Evolutionary conservation across 2,797 vertebrate species (phyloP).

Genomic region (Heliangelus exortis): DNA sequence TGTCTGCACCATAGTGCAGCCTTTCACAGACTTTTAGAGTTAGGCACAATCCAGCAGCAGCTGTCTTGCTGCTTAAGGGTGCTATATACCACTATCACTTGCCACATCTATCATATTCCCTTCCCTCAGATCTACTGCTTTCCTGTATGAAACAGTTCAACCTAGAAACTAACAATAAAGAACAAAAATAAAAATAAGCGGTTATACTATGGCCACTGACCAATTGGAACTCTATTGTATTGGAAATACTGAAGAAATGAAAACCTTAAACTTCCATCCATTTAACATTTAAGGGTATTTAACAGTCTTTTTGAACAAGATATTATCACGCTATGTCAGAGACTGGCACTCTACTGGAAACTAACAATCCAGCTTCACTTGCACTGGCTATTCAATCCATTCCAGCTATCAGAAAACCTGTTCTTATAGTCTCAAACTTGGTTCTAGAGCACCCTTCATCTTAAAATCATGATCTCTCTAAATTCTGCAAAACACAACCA

Average conservation of each 20-base stretch:
- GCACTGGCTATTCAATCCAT: neutral
- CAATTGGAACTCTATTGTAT: neutral
- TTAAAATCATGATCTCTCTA: fast-evolving
- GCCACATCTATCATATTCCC: fast-evolving
- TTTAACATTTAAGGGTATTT: neutral
- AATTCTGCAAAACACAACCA: neutral
- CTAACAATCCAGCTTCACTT: neutral
- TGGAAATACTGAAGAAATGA: neutral
- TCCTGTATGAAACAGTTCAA: fast-evolving
- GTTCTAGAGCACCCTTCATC: neutral
- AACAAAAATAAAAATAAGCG: neutral
- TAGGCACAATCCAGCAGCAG: neutral
- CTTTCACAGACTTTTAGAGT: neutral
- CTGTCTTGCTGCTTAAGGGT: neutral
- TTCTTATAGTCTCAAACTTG: neutral
- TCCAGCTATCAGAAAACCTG: neutral
- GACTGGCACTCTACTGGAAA: neutral
- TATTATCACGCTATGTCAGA: neutral
- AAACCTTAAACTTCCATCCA: neutral
- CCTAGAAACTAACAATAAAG: neutral
- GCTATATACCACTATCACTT: neutral
- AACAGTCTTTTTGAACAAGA: neutral
- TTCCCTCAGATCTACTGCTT: neutral
- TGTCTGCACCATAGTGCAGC: neutral
- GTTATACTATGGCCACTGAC: neutral